Evolutionary conservation across 2,113 vertebrate genomes (phyloP), one percentile per base, ranked within the genome.

Genomic region (Spheniscus mendiculus): DNA sequence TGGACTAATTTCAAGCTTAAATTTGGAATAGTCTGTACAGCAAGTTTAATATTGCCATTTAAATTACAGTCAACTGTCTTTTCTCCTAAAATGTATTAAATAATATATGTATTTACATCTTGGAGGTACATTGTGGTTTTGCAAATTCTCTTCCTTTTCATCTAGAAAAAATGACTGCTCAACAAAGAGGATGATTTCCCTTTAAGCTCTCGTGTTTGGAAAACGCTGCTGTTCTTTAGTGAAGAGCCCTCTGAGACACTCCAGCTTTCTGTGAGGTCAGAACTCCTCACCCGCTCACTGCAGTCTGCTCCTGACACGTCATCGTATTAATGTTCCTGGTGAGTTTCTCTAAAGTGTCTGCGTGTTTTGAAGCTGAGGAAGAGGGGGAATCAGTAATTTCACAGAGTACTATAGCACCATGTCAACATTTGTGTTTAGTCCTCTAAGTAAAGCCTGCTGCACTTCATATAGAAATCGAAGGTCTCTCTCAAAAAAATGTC

Each of bases 1-100:
- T 95, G 86, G 76, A 86, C 45, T 84, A 62, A 66, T 84, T 96
- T 92, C 83, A 93, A 74, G 23, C 38, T 80, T 88, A 66, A 83
- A 81, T 89, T 78, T 89, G 29, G 44, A 87, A 47, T 63, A 70
- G 15, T 88, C 3, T 8, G 17, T 78, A 74, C 34, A 59, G 32
- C 30, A 63, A 83, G 38, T 62, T 93, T 81, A 90, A 63, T 38
- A 32, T 5, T 40, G 38, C 38, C 23, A 63, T 86, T 90, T 83
- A 66, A 77, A 58, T 78, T 56, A 23, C 14, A 67, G 23, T 42
- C 29, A 58, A 42, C 29, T 47, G 7, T 72, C 10, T 83, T 61
- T 91, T 91, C 5, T 83, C 30, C 49, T 90, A 74, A 61, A 76
- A 42, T 2, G 3, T 49, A 26, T 66, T 49, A 38, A 80, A 40